phyloP scores from a whole-genome alignment of 2,113 vertebrate species.

The Calyptommatus sinebrachiatus region DNA sequence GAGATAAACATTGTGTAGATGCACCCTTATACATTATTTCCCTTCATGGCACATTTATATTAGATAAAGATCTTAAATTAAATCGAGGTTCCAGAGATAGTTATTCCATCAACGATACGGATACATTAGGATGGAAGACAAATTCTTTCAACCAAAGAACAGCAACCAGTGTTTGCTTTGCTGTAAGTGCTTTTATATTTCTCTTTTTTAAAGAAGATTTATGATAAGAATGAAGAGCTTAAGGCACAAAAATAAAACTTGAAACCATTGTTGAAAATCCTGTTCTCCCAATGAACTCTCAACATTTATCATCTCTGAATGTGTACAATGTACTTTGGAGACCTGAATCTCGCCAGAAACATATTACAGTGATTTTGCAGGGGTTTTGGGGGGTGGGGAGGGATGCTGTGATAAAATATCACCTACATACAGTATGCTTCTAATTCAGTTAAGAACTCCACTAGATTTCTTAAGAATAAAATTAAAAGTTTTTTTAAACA shows the following conservation, averaged over 20 bases:
- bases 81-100: neutral
- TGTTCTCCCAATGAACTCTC: slow-evolving; percentile 18
- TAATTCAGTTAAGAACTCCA: neutral
- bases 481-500: too few relatives aligned
- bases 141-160: slow-evolving; percentile 1
- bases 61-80: too few relatives aligned
- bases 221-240: slow-evolving; percentile 17
- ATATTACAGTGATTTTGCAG: neutral
- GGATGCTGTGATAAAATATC: neutral
- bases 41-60: too few relatives aligned
- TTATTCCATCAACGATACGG: slow-evolving; percentile 20
- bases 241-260: slow-evolving; percentile 34
- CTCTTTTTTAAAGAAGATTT: slow-evolving; percentile 11
- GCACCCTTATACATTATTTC: too few relatives aligned
- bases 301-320: slow-evolving; percentile 22
- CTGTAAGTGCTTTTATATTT: slow-evolving; percentile 5
- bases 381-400: neutral
- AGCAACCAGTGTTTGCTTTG: neutral
- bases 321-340: slow-evolving; percentile 24
- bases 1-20: too few relatives aligned
- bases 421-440: neutral
- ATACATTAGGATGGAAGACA: slow-evolving; percentile 24
- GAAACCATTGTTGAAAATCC: slow-evolving; percentile 9
- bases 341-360: neutral
- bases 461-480: slow-evolving; percentile 6